These are phyloP conservation scores for Apocrypta bakeri DNA, from an alignment of 1,140 invertebrate species.

Conservation along the genomic window DNA sequence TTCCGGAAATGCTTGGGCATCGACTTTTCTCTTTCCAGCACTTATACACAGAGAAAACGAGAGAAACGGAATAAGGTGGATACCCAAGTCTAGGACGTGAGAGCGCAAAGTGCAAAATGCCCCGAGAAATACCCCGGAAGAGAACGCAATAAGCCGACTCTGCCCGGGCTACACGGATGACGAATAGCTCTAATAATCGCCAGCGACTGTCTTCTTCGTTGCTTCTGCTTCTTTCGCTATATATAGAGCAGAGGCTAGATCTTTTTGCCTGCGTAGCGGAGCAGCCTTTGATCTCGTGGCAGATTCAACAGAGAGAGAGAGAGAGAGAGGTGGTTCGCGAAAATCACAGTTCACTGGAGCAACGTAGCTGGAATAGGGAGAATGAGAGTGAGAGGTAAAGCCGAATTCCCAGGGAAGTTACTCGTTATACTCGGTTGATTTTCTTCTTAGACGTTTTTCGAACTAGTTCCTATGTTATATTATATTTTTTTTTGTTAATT, in stretches of 20 bases:
- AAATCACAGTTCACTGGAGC: slow-evolving; percentile 20
- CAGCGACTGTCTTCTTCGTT: slow-evolving; percentile 17
- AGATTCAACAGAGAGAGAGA: background rate
- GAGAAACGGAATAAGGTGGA: slow-evolving; percentile 17
- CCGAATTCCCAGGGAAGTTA: slow-evolving; percentile 20
- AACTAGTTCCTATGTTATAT: background rate
- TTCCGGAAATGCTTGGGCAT: slow-evolving; percentile 5
- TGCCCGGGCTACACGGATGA: slow-evolving; percentile 45
- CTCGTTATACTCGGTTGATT: background rate
- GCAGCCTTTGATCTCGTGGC: slow-evolving; percentile 23
- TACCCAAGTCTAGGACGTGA: background rate
- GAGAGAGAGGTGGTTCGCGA: background rate
- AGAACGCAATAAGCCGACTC: slow-evolving; percentile 40
- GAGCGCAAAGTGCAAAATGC: background rate
- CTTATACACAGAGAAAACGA: background rate
- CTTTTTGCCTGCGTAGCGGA: slow-evolving; percentile 7
- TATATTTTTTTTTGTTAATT: too few species aligned
- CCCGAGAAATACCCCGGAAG: background rate
- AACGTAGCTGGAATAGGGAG: background rate
- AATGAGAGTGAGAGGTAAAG: background rate
- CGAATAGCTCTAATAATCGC: slow-evolving; percentile 57
- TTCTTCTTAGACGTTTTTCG: background rate
- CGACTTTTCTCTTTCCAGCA: background rate
- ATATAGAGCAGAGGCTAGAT: background rate
- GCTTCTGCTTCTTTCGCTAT: background rate